Base-by-base conservation (phyloP, 2,888 invertebrate species). In the Linhomoeus sp. region DNA sequence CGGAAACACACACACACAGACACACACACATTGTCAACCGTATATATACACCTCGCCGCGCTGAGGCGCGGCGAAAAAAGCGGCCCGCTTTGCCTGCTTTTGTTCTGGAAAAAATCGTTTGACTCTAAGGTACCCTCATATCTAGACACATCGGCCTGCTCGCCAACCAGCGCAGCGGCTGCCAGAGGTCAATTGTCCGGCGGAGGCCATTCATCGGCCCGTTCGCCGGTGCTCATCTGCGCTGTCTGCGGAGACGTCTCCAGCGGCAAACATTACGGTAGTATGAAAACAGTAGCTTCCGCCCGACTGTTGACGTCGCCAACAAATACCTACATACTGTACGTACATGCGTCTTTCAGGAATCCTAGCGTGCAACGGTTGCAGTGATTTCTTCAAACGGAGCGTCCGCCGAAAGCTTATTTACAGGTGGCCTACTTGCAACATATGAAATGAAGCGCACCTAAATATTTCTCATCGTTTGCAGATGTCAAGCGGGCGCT, bases 331-430 rank as follows among this genome's bases (percentile, higher is more conserved):
- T n/a, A n/a, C n/a, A n/a, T n/a, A n/a, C 7, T 92, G 92, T 67
- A 92, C 92, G 66, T 92, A 92, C 1, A 94, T 94, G 29, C 73
- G 92, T 22, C 92, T 92, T 67, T 92, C 92, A 66, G 92, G 94
- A 1, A 94, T 94, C 33, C 73, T 92, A 53, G 92, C 92, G 1
- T 94, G 92, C 69, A 94, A 94, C 63, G 94, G 94, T 1, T 94
- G 94, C 73, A 87, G 86, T 50, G 94, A 92, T 0, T 94, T 94
- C 73, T 94, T 94, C 73, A 94, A 94, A 66, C 71, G 92, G 54
- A 87, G 86, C 55, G 92, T 94, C 35, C 74, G 92, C 46, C 75
- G 92, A 63, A 90, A 92, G 72, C 77, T 94, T 51, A 90, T 92
- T 57, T 94, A 94, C 74, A 81, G 92, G 92, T 88, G 53, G 92